Conservation (phyloP, 2,888 invertebrate genomes). For the Brenthis daphne region DNA sequence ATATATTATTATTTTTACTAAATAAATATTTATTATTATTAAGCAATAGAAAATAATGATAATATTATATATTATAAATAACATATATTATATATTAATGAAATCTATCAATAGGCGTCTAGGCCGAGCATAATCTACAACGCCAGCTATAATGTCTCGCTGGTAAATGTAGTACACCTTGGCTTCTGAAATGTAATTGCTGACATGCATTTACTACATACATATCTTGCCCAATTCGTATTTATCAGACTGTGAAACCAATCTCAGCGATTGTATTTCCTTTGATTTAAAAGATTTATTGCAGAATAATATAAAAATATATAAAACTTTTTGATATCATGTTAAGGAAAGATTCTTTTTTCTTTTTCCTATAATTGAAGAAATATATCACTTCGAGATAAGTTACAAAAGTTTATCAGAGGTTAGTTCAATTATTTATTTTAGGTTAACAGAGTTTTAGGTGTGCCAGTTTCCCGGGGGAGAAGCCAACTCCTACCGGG, state of each 20-base stretch:
- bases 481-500: too few species aligned
- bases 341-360: too few species aligned
- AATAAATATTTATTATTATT: too few species aligned
- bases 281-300: conserved; percentile 12
- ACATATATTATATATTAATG: background rate
- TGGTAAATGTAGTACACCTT: conserved; percentile 62
- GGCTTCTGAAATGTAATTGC: conserved; percentile 50
- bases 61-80: background rate
- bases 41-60: too few species aligned
- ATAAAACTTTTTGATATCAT: background rate
- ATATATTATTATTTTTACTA: too few species aligned
- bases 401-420: too few species aligned
- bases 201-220: conserved; percentile 35
- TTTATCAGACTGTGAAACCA: conserved; percentile 39
- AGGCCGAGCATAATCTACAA: conserved; percentile 15
- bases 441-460: too few species aligned
- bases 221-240: conserved; percentile 35
- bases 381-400: too few species aligned
- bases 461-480: too few species aligned
- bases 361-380: too few species aligned
- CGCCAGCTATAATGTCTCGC: conserved; percentile 52
- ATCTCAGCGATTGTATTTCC: conserved; percentile 32
- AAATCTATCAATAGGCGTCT: conserved; percentile 19
- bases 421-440: too few species aligned
- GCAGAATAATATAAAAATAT: conserved; percentile 7